phyloP scores from a whole-genome alignment of 2,888 invertebrate genomes.

The Stenchaetothrips biformis region DNA sequence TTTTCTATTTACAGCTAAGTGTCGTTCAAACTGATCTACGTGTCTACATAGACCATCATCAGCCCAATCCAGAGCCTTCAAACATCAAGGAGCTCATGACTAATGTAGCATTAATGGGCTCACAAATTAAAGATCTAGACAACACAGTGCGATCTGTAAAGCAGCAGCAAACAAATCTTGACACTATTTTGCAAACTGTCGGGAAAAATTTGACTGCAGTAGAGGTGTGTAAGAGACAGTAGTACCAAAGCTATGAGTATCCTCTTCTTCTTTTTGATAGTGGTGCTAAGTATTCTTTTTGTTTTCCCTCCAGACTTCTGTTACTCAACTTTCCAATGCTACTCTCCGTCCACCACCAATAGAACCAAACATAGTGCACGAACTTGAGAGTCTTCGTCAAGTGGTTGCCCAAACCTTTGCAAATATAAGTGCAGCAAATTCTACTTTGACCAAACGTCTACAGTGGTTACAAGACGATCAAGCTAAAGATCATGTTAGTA shows the following conservation, averaged over 20 bases:
- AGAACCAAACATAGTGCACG: background rate
- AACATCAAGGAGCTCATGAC: slow-evolving; percentile 51
- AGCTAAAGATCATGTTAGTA: slow-evolving; percentile 47
- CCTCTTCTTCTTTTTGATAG: background rate
- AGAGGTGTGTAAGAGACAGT: slow-evolving; percentile 37
- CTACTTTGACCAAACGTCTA: slow-evolving; percentile 46
- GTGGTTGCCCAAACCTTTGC: slow-evolving; percentile 31
- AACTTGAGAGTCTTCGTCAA: background rate
- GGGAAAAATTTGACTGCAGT: slow-evolving; percentile 39
- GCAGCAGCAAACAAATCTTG: slow-evolving; percentile 39
- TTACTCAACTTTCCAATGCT: background rate
- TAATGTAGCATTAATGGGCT: slow-evolving; percentile 57
- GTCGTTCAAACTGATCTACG: slow-evolving; percentile 49
- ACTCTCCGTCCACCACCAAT: background rate
- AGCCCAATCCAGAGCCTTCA: slow-evolving; percentile 56
- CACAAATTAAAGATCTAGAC: slow-evolving; percentile 52
- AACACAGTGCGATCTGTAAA: slow-evolving; percentile 45
- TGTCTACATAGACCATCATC: slow-evolving; percentile 54
- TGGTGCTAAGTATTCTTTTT: background rate
- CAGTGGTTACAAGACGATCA: slow-evolving; percentile 48
- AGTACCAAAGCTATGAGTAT: background rate
- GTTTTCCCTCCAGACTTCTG: background rate
- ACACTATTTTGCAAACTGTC: slow-evolving; percentile 36
- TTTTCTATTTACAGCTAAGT: slow-evolving; percentile 44
- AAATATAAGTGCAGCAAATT: slow-evolving; percentile 47